These are phyloP conservation scores for Ianthella basta DNA, from an alignment of 37 sponge, comb jelly and placozoan genomes.

Conservation along the genomic window DNA sequence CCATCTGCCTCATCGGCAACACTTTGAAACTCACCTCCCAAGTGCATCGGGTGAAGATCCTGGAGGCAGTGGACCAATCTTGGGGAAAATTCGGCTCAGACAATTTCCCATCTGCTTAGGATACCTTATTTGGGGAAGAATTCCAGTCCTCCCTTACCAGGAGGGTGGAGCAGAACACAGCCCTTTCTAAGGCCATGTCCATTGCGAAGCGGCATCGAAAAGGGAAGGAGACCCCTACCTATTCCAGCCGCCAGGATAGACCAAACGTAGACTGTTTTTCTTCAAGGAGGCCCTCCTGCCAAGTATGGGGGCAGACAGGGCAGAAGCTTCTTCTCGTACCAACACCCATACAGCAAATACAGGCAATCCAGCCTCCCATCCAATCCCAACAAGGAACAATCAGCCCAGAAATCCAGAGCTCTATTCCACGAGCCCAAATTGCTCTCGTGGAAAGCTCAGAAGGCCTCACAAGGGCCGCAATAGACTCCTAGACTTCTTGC, in stretches of 20 bases:
- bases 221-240: neutral
- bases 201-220: constrained; percentile 23
- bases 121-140: constrained; percentile 34
- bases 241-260: neutral
- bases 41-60: neutral
- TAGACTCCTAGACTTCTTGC: no score
- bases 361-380: neutral
- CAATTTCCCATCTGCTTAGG: neutral
- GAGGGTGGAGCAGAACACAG: constrained; percentile 30
- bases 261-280: neutral
- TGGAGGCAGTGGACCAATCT: neutral
- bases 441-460: no score
- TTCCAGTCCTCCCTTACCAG: constrained; percentile 2
- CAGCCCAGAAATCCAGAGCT: no score
- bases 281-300: neutral
- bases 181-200: constrained; percentile 32
- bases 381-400: no score
- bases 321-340: constrained; percentile 8
- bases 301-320: neutral
- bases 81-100: neutral
- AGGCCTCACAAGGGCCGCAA: no score
- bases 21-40: neutral
- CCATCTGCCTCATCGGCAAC: constrained; percentile 2
- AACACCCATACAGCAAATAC: neutral
- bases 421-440: no score